These are phyloP conservation scores for Tetropium fuscum DNA, from an alignment of 2,888 invertebrate genomes.

Conservation along the genomic window DNA sequence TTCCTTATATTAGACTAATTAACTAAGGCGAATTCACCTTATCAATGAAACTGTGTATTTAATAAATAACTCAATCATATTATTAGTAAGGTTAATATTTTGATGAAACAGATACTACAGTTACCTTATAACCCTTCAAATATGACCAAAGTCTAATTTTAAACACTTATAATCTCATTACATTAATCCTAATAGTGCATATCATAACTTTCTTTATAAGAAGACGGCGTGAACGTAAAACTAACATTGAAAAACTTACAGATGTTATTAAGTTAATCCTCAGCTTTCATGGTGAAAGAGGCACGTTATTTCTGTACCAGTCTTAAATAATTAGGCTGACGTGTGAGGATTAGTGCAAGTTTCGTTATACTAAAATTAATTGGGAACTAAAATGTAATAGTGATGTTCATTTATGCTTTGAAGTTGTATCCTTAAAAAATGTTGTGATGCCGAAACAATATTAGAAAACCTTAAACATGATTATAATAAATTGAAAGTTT, in stretches of 20 bases:
- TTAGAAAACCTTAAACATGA: background rate
- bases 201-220: slow-evolving; percentile 6
- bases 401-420: slow-evolving; percentile 14
- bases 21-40: too few species aligned
- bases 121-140: too few species aligned
- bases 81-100: too few species aligned
- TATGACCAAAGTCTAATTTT: slow-evolving; percentile 6
- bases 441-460: slow-evolving; percentile 14
- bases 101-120: too few species aligned
- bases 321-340: slow-evolving; percentile 57
- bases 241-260: slow-evolving; percentile 43
- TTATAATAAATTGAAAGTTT: too few species aligned
- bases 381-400: slow-evolving; percentile 44
- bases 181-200: slow-evolving; percentile 1
- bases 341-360: slow-evolving; percentile 51
- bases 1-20: too few species aligned
- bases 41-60: too few species aligned
- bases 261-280: slow-evolving; percentile 54
- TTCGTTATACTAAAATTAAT: slow-evolving; percentile 54
- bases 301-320: slow-evolving; percentile 52
- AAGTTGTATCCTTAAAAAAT: slow-evolving; percentile 15
- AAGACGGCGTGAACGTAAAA: background rate
- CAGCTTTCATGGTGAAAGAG: slow-evolving; percentile 40
- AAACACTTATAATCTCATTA: background rate
- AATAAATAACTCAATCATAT: too few species aligned